Evolutionary conservation across 2,888 invertebrate genomes (phyloP), one percentile per base, ranked within the genome.

Genomic region (Pinctada fucata): DNA sequence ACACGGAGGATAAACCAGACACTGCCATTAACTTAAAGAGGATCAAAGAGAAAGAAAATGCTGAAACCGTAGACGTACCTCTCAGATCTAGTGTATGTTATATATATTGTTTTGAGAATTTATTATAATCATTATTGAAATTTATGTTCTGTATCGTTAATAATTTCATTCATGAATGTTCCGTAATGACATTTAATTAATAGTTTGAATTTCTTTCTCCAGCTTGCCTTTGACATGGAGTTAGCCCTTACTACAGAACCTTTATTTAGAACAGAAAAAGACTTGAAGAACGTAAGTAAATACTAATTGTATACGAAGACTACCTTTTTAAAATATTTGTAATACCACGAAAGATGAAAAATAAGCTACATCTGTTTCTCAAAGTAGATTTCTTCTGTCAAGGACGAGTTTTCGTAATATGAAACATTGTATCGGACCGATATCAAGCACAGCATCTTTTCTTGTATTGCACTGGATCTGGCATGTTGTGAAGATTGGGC

Each of bases 211-310:
- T 47, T 47, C 50, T 52, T 51, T 68, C 84, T 85, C 8, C 81
- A 90, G 90, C 81, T 90, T 67, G 87, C 87, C 10, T 82, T 82
- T 52, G 88, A 89, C 2, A 84, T 88, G 84, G 88, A 87, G 71
- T 71, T 89, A 68, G 82, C 88, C 1, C 73, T 90, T 58, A 83
- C 82, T 31, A 88, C 87, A 13, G 81, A 84, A 63, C 87, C 89
- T 8, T 80, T 84, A 48, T 86, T 82, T 78, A 74, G 89, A 71
- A 83, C 84, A 8, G 76, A 82, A 16, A 83, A 84, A 6, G 86
- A 90, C 58, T 72, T 89, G 4, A 88, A 88, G 81, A 78, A 83
- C 83, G 89, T 89, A 83, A 75, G 82, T 69, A 45, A n/a, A 16
- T 50, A 6, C 6, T 58, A 58, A 58, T 6, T 58, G 31, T 31